A percentile compares a stretch with the other conserved stretches of the same genome.
phyloP scores from a whole-genome alignment of 2,888 invertebrate species.

The Lasioglossum malachurum region DNA sequence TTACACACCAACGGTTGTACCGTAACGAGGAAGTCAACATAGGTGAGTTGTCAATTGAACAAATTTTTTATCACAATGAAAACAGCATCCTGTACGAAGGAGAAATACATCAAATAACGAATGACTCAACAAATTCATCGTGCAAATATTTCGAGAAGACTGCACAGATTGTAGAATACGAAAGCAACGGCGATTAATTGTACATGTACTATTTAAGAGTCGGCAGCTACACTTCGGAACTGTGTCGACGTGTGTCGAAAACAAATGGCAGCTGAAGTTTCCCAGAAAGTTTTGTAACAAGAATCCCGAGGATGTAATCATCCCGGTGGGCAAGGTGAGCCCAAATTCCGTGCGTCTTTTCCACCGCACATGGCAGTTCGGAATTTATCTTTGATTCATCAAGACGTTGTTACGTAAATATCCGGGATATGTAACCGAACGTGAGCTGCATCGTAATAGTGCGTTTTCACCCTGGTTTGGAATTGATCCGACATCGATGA shows the following conservation, averaged over 20 bases:
- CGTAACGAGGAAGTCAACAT: too few species aligned
- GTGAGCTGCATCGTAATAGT: slow-evolving; percentile 49
- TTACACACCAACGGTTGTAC: too few species aligned
- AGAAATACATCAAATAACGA: too few species aligned
- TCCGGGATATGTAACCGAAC: slow-evolving; percentile 60
- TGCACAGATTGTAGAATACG: too few species aligned
- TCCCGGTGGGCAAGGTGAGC: slow-evolving; percentile 14
- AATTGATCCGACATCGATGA: slow-evolving; percentile 41
- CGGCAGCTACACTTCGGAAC: not conserved
- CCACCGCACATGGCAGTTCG: slow-evolving; percentile 21
- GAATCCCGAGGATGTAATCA: slow-evolving; percentile 1
- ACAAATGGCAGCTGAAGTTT: slow-evolving; percentile 1
- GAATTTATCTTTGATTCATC: slow-evolving; percentile 74
- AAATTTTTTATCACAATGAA: too few species aligned
- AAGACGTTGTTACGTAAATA: slow-evolving; percentile 69
- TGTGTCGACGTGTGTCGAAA: slow-evolving; percentile 5
- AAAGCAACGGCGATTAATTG: too few species aligned
- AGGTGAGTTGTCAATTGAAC: too few species aligned
- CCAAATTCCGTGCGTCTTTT: slow-evolving; percentile 41
- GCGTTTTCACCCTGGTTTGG: slow-evolving; percentile 52
- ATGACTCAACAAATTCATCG: too few species aligned
- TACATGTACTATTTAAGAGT: not conserved
- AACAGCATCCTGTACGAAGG: too few species aligned
- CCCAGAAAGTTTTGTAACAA: slow-evolving; percentile 7
- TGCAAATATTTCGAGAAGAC: too few species aligned